A percentile compares a stretch with the other conserved stretches of the same genome.
Evolutionary conservation across 2,888 invertebrate genomes (phyloP).

Genomic region (Exocentrus adspersus): DNA sequence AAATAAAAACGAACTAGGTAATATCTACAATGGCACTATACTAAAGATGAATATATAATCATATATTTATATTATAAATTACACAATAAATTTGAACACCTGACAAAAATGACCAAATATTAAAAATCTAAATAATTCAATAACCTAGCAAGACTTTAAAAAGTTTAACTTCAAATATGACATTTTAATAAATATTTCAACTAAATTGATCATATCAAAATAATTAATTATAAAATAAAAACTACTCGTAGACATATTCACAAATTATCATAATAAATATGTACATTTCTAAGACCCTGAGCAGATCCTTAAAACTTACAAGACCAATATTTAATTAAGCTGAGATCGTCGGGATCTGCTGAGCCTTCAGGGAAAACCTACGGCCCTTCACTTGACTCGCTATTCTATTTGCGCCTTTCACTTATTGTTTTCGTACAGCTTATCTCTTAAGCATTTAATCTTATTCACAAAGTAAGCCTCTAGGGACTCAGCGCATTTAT

Average conservation of each 20-base stretch:
- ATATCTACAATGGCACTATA: conserved; percentile 58
- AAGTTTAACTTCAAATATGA: conserved; percentile 34
- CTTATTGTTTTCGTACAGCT: conserved; percentile 72
- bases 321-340: conserved; percentile 43
- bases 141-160: conserved; percentile 27
- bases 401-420: conserved; percentile 38
- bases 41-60: conserved; percentile 49
- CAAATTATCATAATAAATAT: conserved; percentile 36
- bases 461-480: conserved; percentile 96
- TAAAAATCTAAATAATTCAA: conserved; percentile 35
- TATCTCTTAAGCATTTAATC: conserved; percentile 88
- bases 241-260: conserved; percentile 46
- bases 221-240: conserved; percentile 44
- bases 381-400: conserved; percentile 9
- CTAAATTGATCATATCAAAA: conserved; percentile 40
- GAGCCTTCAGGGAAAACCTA: conserved; percentile 41
- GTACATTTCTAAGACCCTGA: conserved; percentile 38
- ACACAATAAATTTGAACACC: conserved; percentile 36
- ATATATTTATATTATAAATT: conserved; percentile 31
- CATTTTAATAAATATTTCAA: conserved; percentile 42
- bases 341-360: conserved; percentile 54
- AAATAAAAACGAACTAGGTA: conserved; percentile 47
- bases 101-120: conserved; percentile 19
- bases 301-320: conserved; percentile 40
- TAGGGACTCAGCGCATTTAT: conserved; percentile 93